Evolutionary conservation across 2,888 invertebrate species (phyloP), one percentile per base, ranked within the genome.

Genomic region (Mactromeris polynyma): DNA sequence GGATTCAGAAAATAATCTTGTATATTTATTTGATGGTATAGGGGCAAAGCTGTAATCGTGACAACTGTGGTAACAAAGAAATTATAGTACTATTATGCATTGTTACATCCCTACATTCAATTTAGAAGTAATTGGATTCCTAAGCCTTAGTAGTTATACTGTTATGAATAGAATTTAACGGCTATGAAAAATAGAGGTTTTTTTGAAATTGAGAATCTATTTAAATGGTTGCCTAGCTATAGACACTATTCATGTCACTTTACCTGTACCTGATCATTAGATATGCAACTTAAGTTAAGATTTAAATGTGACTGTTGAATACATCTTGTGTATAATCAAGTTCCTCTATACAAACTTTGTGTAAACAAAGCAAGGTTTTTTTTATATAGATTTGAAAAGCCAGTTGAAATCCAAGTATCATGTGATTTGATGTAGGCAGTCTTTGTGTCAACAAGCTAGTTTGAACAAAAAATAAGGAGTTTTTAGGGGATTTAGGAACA

Each of bases 221-320:
- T 83, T 79, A 87, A 90, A 87, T 42, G 69, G 90, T 90, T 85
- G 85, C 90, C 54, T 79, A 36, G 87, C 26, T 83, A 78, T 87
- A 86, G 31, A 87, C 81, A 85, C 90, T 85, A 84, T 85, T 87
- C 82, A 87, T 84, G 36, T 17, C 73, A 1, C 19, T 80, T 31
- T 54, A 73, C 64, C 31, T 9, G 58, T 40, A 51, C 19, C 42
- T 81, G 40, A 86, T 81, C 51, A 42, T 64, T 82, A 85, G 82
- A 78, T 80, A 64, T 82, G 79, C 81, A 86, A 83, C 73, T 73
- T 83, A 83, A 73, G 36, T 73, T 36, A 36, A 73, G 73, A 73
- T 64, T 81, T 80, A 80, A 85, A 79, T 33, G 73, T 33, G 33
- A 19, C 17, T 73, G 73, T 4, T 73, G 73, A 73, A 73, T 36